A percentile compares a stretch with the other conserved stretches of the same genome.
phyloP scores from a whole-genome alignment of 2,113 vertebrate genomes.

The Hippocampus guttulatus region DNA sequence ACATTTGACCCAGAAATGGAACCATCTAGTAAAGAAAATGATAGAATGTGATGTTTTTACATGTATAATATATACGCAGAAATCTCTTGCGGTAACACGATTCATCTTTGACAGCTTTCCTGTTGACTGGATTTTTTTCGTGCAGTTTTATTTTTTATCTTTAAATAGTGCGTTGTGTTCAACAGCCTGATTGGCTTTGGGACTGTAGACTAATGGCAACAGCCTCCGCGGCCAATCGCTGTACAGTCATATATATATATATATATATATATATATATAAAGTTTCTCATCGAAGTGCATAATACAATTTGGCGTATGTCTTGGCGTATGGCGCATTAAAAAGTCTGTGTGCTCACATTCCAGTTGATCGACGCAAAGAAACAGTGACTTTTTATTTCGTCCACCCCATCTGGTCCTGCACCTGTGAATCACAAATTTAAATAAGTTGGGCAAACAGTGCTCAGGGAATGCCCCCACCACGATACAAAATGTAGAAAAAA shows the following conservation, averaged over 20 bases:
- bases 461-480: not conserved
- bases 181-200: no score
- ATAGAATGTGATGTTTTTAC: not conserved
- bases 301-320: not conserved
- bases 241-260: not conserved
- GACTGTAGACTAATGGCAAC: no score
- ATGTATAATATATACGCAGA: no score
- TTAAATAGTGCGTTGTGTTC: no score
- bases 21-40: not conserved
- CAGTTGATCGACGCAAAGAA: constrained; percentile 91
- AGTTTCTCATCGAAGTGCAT: not conserved
- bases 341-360: constrained; percentile 78
- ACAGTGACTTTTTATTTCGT: constrained; percentile 90
- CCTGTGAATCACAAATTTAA: constrained; percentile 64
- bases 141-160: no score
- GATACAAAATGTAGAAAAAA: not conserved
- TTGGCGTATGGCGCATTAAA: not conserved
- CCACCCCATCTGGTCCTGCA: constrained; percentile 88
- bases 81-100: no score
- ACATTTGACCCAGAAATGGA: not conserved
- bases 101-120: no score
- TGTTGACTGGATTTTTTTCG: no score
- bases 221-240: no score
- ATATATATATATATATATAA: not conserved
- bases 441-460: not conserved